phyloP scores from a whole-genome alignment of 2,797 vertebrate genomes.

The Danio aesculapii region DNA sequence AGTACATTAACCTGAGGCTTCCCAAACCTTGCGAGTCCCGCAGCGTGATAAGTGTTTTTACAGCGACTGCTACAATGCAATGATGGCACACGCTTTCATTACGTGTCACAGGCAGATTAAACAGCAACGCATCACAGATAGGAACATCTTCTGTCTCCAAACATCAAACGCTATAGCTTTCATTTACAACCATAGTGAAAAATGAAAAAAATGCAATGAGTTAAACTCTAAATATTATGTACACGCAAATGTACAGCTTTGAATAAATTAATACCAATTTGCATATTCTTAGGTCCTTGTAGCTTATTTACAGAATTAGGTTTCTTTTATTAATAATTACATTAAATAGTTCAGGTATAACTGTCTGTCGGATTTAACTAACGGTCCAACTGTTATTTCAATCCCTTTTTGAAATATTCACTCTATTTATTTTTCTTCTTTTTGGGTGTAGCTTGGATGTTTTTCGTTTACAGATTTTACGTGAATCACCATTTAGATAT shows the following conservation, averaged over 20 bases:
- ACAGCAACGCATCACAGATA: slow-evolving; percentile 82
- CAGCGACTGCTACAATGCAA: slow-evolving; percentile 70
- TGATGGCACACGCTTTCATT: slow-evolving; percentile 83
- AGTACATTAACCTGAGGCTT: slow-evolving; percentile 96
- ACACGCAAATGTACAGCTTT: slow-evolving; percentile 98
- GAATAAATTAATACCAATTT: slow-evolving; percentile 99
- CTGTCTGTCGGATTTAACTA: slow-evolving; percentile 74
- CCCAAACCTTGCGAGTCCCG: slow-evolving; percentile 77
- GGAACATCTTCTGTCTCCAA: slow-evolving; percentile 80
- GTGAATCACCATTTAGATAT: slow-evolving; percentile 34
- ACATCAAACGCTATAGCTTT: slow-evolving; percentile 90
- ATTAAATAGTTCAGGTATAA: slow-evolving; percentile 93
- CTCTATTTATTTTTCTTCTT: slow-evolving; percentile 45
- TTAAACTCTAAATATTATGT: slow-evolving; percentile 96
- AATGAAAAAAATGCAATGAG: slow-evolving; percentile 83
- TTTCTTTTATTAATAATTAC: slow-evolving; percentile 84
- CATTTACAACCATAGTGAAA: slow-evolving; percentile 92
- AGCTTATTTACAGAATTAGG: slow-evolving; percentile 98
- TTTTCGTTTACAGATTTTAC: slow-evolving; percentile 48
- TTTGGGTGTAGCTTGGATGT: slow-evolving; percentile 54
- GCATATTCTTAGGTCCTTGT: slow-evolving; percentile 96
- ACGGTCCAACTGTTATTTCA: slow-evolving; percentile 64
- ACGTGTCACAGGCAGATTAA: slow-evolving; percentile 79
- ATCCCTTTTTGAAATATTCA: slow-evolving; percentile 74
- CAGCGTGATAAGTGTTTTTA: slow-evolving; percentile 67